Evolutionary conservation across 2,113 vertebrate genomes (phyloP).

Genomic region (Daphoenositta chrysoptera): DNA sequence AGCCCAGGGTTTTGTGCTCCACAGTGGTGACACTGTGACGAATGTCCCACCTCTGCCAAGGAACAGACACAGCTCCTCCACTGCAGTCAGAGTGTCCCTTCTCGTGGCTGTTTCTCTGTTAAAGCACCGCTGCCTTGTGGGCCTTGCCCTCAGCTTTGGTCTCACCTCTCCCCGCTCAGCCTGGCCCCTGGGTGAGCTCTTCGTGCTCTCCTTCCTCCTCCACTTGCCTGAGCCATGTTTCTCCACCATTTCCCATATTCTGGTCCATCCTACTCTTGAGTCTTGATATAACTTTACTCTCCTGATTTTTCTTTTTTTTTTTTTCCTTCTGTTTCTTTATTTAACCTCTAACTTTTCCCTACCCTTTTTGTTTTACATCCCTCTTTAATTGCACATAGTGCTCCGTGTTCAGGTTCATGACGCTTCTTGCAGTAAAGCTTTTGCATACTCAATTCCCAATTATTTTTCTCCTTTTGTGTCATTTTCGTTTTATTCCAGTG

Average conservation of each 20-base stretch:
- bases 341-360: neutral
- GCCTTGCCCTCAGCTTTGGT: neutral
- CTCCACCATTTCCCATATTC: neutral
- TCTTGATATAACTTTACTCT: neutral
- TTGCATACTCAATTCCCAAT: neutral
- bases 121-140: neutral
- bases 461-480: neutral
- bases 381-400: neutral
- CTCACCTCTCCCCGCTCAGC: neutral
- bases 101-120: neutral
- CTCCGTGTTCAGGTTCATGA: fast-evolving
- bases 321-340: neutral
- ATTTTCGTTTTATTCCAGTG: neutral
- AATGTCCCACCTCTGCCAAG: neutral
- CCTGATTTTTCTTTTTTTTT: neutral
- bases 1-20: too few relatives aligned
- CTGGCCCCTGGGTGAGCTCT: neutral
- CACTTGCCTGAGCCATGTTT: fast-evolving
- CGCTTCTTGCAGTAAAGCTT: neutral
- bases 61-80: neutral
- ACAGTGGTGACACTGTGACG: too few relatives aligned
- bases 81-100: neutral
- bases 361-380: neutral
- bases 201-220: neutral
- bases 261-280: neutral